Evolutionary conservation across 2,797 vertebrate genomes (phyloP).

Genomic region (Petrocephalus schoutedeni): DNA sequence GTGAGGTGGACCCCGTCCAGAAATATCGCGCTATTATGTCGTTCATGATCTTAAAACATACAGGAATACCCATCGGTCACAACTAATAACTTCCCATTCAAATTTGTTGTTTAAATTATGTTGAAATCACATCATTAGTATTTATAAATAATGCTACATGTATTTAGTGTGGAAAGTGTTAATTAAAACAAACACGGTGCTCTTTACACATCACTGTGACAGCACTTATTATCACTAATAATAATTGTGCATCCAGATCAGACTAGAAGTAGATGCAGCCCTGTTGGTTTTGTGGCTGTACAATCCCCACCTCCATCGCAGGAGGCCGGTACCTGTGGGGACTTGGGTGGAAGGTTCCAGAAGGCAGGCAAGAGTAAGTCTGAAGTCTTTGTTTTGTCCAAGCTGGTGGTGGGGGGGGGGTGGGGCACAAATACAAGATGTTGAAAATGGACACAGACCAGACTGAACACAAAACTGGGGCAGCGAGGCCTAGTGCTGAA

Average conservation of each 20-base stretch:
- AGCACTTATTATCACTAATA: not conserved
- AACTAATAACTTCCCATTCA: not conserved
- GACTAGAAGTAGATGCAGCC: not conserved
- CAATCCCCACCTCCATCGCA: not conserved
- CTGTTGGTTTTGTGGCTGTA: not conserved
- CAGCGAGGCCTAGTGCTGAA: not conserved
- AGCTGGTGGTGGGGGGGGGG: not conserved
- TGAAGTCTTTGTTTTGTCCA: not conserved
- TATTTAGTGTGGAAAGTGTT: no score
- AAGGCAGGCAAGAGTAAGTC: not conserved
- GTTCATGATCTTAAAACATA: not conserved
- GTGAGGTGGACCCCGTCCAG: not conserved
- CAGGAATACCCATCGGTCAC: not conserved
- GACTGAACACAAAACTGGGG: not conserved
- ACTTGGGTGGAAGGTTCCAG: not conserved
- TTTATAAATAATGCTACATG: no score
- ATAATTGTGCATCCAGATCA: not conserved
- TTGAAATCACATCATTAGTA: no score
- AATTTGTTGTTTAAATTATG: no score
- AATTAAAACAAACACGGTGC: no score
- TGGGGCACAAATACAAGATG: not conserved
- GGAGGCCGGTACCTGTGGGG: not conserved
- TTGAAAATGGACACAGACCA: not conserved
- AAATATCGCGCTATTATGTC: not conserved
- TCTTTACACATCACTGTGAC: no score